Conservation (phyloP, 2,888 invertebrate species). For the Chymomyza caudatula region DNA sequence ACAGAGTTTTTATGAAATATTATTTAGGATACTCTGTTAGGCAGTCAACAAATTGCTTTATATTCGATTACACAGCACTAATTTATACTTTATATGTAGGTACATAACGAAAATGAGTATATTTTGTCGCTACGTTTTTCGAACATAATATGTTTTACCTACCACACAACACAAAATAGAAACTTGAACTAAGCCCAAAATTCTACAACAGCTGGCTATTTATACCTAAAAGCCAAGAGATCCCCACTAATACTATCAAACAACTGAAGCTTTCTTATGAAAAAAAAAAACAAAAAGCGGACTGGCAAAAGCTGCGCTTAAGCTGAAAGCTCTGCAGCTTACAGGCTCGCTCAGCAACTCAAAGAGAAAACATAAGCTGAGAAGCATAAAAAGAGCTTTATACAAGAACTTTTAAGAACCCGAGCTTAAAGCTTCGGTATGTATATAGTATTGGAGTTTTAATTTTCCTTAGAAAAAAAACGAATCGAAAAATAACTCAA, state of each 20-base stretch:
- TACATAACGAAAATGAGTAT: too few relatives aligned
- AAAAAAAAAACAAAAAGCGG: slow-evolving; percentile 19
- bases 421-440: background rate
- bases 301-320: slow-evolving; percentile 42
- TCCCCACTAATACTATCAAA: slow-evolving; percentile 13
- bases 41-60: too few relatives aligned
- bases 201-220: slow-evolving; percentile 59
- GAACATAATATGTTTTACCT: background rate
- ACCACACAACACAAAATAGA: slow-evolving; percentile 44
- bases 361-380: background rate
- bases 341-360: background rate
- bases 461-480: background rate
- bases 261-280: slow-evolving; percentile 34
- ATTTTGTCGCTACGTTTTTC: background rate
- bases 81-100: background rate
- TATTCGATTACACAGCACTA: background rate
- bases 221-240: slow-evolving; percentile 39
- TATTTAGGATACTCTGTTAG: too few relatives aligned
- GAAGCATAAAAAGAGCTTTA: background rate
- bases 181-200: slow-evolving; percentile 66
- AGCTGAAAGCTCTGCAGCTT: slow-evolving; percentile 21
- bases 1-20: too few relatives aligned
- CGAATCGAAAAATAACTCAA: background rate
- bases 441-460: too few relatives aligned
- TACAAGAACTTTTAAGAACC: background rate